A percentile compares a stretch with the other conserved stretches of the same genome.
Evolutionary conservation across 2,113 vertebrate genomes (phyloP).

Genomic region (Zosterops japonicus): DNA sequence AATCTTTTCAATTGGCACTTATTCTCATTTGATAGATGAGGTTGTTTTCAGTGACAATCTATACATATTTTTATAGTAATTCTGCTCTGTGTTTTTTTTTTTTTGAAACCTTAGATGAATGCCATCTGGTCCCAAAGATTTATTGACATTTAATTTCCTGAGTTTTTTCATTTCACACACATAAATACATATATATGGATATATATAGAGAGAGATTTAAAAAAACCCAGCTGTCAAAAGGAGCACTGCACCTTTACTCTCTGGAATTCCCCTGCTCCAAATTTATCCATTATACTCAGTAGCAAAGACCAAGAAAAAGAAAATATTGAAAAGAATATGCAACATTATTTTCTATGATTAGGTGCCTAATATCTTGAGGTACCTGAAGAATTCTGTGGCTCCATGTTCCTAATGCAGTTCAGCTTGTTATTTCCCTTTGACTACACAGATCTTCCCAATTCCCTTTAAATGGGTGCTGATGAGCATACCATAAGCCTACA

Average conservation of each 20-base stretch:
- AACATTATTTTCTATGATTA: neutral
- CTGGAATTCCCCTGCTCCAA: neutral
- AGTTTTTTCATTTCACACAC: neutral
- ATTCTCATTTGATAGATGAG: neutral
- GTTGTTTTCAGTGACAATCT: slow-evolving; percentile 21
- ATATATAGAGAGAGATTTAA: rapidly evolving
- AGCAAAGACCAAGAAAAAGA: neutral
- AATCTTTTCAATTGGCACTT: neutral
- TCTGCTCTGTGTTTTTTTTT: neutral
- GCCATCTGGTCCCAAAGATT: slow-evolving; percentile 24
- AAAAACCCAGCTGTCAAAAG: neutral
- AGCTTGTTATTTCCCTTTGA: neutral
- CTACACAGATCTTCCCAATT: neutral
- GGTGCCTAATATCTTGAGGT: neutral
- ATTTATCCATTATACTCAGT: neutral
- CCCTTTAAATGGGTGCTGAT: neutral
- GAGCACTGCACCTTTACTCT: neutral
- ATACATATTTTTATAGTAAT: slow-evolving; percentile 26
- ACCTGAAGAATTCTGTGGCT: neutral
- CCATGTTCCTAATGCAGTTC: neutral
- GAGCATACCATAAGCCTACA: neutral
- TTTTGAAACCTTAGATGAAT: slow-evolving; percentile 18
- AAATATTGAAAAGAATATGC: neutral
- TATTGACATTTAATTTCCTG: slow-evolving; percentile 55
- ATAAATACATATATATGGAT: neutral